These are phyloP conservation scores for Metopolophium dirhodum DNA, from an alignment of 1,140 invertebrate species.

Conservation along the genomic window DNA sequence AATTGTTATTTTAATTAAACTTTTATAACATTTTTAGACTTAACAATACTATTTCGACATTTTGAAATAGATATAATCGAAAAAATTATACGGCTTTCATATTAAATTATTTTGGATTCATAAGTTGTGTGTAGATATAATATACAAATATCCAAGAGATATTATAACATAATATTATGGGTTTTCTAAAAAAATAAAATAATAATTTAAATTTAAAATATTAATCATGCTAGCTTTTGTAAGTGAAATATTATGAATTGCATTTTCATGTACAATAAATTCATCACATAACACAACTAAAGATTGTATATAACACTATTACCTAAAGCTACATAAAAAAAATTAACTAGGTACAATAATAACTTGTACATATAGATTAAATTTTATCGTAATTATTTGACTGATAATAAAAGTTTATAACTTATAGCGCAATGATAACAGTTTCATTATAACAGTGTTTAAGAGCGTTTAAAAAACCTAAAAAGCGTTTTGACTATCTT, in stretches of 20 bases:
- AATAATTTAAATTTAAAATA: not conserved
- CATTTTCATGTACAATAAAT: not conserved
- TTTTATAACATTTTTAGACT: not conserved
- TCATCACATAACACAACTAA: not conserved
- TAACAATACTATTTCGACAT: not conserved
- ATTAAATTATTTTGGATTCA: not conserved
- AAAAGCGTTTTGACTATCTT: not conserved
- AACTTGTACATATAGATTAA: not conserved
- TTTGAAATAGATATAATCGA: not conserved
- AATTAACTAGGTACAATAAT: not conserved
- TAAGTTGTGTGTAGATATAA: not conserved
- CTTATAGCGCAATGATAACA: not conserved
- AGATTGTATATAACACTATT: not conserved
- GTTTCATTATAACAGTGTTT: not conserved
- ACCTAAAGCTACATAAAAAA: not conserved
- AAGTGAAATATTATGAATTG: not conserved
- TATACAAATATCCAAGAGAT: not conserved
- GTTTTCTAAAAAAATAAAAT: not conserved
- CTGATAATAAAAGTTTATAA: not conserved
- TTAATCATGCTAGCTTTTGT: not conserved
- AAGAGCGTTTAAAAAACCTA: not conserved
- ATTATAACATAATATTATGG: not conserved
- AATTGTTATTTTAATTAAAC: constrained; percentile 15
- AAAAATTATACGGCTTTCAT: not conserved
- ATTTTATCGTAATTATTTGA: not conserved